Base-by-base conservation (phyloP, 1,140 invertebrate genomes). In the Drosophila nannoptera region DNA sequence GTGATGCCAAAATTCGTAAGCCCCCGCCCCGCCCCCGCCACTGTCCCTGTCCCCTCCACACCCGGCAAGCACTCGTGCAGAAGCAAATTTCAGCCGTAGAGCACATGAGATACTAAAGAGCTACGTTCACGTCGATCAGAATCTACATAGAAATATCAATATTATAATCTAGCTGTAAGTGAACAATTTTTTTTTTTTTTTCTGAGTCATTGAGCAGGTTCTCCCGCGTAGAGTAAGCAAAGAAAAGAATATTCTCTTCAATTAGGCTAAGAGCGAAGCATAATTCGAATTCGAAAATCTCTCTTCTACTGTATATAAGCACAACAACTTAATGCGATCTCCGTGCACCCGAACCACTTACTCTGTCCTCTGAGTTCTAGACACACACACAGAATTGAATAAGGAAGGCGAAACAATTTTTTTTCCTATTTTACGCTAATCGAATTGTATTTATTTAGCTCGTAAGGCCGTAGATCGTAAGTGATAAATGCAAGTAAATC, bases 1-100 rank as follows among this genome's bases (percentile, higher is more conserved):
- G 80, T 84, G 80, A 84, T 84, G 80, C 77, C 77, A 70, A 80
- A 68, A 50, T 49, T 9, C 22, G 45, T 22, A 43, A 43, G 40
- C 53, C 56, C 55, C 40, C 48, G n/a, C 55, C 31, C 67, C 22
- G 29, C 5, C 38, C 8, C 11, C 35, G 9, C 32, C 11, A 9
- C 43, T n/a, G n/a, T n/a, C 9, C 53, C 46, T 9, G 22, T 3
- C 22, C 22, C 22, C 22, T 22, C 1, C 22, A 22, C 22, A 22
- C 11, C 5, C 22, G 31, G 7, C 31, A 33, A 59, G 36, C 43
- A 36, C 36, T 29, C 42, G 69, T 63, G 53, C 65, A 54, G 3
- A 22, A 22, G 22, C 29, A 74, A 60, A 66, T 42, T 55, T 45
- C 64, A 77, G 54, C 69, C 64, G 75, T 54, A 62, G 43, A 67